Conservation (phyloP, 1,140 invertebrate species). For the Drosophila albomicans region DNA sequence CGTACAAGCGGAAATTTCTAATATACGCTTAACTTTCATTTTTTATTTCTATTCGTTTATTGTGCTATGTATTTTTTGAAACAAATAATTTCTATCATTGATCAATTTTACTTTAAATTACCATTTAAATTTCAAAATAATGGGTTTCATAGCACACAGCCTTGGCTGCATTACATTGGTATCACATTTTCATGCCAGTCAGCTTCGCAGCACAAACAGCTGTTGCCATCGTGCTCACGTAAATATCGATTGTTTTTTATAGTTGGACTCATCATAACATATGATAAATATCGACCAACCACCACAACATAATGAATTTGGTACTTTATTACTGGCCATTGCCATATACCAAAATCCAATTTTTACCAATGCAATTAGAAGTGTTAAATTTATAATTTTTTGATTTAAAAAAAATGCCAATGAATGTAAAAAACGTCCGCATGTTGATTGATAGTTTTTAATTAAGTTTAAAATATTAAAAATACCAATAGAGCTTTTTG, state of each 20-base stretch:
- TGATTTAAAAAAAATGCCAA: no score
- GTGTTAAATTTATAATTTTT: no score
- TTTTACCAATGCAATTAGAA: no score
- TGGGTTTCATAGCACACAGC: conserved; percentile 17
- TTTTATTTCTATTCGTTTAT: not conserved
- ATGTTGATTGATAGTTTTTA: no score
- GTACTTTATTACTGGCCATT: no score
- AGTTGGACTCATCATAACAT: not conserved
- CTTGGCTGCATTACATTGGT: not conserved
- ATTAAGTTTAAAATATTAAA: no score
- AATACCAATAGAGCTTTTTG: no score
- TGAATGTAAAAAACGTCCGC: no score
- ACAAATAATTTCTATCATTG: no score
- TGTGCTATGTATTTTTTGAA: no score
- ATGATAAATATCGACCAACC: conserved; percentile 6
- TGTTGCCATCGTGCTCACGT: not conserved
- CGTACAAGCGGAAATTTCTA: not conserved
- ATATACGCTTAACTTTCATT: not conserved
- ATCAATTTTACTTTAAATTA: no score
- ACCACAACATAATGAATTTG: conserved; percentile 15
- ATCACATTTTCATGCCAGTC: not conserved
- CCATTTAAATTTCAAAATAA: conserved; percentile 31
- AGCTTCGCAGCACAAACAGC: not conserved
- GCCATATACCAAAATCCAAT: no score
- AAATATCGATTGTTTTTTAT: conserved; percentile 14